Base-by-base conservation (phyloP, 2,797 vertebrate genomes). In the Gadopsis marmoratus region DNA sequence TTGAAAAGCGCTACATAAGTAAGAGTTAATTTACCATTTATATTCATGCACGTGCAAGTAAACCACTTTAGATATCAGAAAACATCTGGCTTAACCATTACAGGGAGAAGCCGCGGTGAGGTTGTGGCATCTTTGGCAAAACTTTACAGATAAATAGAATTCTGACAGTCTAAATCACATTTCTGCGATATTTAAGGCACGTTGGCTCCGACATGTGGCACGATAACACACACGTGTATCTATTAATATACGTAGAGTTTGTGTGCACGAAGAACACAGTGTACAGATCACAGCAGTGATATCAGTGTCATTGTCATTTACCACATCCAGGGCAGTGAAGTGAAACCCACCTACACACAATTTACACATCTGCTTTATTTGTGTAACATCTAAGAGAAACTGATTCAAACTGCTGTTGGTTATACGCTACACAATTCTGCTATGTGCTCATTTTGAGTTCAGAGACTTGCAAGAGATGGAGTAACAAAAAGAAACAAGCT, bases 1-100 rank as follows among this genome's bases (percentile, higher is more conserved):
- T 26, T 26, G 26, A 26, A 26, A 26, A 26, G 26, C 26, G 26
- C 26, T 26, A 26, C 26, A 26, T 26, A 26, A 26, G 26, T 26
- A 26, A 26, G 26, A 26, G 26, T 26, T 26, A 26, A 26, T 26
- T 26, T 26, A 26, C 26, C 26, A 26, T 26, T 26, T 26, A 26
- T 26, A 26, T 26, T 26, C 26, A 26, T 26, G 26, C 26, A 26
- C 26, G 26, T 2, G 45, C 43, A 66, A 7, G n/a, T 0, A 67
- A 39, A 63, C 58, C 59, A 76, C 69, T 81, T 72, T 63, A 37
- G 53, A 73, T 54, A 83, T 81, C 53, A 68, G 61, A 79, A 75
- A 82, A 79, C 81, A 87, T 85, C 82, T 86, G 82, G 62, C 51
- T 77, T 72, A 74, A 67, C 61, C 62, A 70, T 83, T 14, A 67